Evolutionary conservation across 2,797 vertebrate genomes (phyloP).

Genomic region (Microchirus variegatus): DNA sequence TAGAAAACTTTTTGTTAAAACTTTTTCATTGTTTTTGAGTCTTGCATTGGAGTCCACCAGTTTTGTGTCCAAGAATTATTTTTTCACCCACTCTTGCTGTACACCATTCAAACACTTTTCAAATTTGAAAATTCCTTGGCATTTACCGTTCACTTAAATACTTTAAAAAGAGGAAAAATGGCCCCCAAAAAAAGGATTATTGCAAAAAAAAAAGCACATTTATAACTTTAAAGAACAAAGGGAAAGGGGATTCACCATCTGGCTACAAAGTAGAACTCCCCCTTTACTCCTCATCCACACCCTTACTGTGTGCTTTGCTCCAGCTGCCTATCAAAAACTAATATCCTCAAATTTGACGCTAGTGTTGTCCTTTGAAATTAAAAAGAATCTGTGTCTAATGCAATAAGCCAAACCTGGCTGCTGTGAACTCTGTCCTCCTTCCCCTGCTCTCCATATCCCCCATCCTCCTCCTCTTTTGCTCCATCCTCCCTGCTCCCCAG

Average conservation of each 20-base stretch:
- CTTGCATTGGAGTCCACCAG: no score
- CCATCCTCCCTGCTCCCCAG: slow-evolving; percentile 36
- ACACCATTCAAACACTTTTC: no score
- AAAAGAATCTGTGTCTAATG: slow-evolving; percentile 92
- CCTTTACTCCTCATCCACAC: slow-evolving; percentile 8
- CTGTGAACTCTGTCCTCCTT: slow-evolving; percentile 78
- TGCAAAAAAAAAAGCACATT: not conserved
- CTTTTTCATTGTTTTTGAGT: no score
- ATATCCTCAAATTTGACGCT: slow-evolving; percentile 87
- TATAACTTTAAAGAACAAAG: slow-evolving; percentile 5
- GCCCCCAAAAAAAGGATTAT: not conserved
- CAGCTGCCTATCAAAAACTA: slow-evolving; percentile 86
- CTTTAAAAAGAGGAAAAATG: no score
- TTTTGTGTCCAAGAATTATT: no score
- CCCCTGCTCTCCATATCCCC: slow-evolving; percentile 56
- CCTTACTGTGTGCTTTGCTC: slow-evolving; percentile 78
- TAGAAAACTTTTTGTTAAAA: no score
- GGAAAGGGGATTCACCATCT: slow-evolving; percentile 1
- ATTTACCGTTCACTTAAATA: no score
- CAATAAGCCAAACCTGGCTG: slow-evolving; percentile 85
- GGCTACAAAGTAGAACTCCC: slow-evolving; percentile 74
- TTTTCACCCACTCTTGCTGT: no score
- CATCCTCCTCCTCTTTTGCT: slow-evolving; percentile 24
- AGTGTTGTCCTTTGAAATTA: slow-evolving; percentile 92
- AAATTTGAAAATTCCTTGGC: no score